Evolutionary conservation across 2,888 invertebrate species (phyloP).

Genomic region (Drosophila kanekoi): DNA sequence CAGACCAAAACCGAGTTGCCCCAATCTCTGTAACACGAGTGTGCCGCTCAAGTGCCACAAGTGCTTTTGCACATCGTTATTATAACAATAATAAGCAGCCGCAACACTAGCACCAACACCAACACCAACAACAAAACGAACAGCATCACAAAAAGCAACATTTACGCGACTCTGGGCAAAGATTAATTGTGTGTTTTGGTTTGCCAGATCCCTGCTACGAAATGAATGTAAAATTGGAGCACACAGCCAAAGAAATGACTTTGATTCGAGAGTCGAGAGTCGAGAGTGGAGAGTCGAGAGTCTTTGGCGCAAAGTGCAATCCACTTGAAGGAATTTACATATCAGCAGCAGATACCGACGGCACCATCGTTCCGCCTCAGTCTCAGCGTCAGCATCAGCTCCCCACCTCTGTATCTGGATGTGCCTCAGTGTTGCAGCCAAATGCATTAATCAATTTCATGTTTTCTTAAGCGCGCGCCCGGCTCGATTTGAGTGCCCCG

Average conservation of each 20-base stretch:
- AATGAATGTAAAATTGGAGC: conserved; percentile 68
- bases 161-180: conserved; percentile 63
- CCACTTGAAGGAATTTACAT: conserved; percentile 82
- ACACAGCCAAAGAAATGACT: conserved; percentile 54
- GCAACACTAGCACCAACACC: conserved; percentile 16
- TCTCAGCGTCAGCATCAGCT: conserved; percentile 10
- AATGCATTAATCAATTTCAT: conserved; percentile 82
- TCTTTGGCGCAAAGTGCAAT: conserved; percentile 79
- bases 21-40: conserved; percentile 51
- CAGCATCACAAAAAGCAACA: conserved; percentile 1
- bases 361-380: conserved; percentile 39
- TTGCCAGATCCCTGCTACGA: conserved; percentile 53
- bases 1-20: conserved; percentile 5
- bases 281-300: conserved; percentile 54
- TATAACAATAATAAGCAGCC: conserved; percentile 83
- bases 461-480: conserved; percentile 81
- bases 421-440: conserved; percentile 69
- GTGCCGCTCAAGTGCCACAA: conserved; percentile 77
- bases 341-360: conserved; percentile 75
- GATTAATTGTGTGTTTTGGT: conserved; percentile 81
- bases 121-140: conserved; percentile 1
- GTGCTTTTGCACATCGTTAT: conserved; percentile 85
- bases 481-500: conserved; percentile 74
- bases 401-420: conserved; percentile 48
- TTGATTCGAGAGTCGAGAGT: conserved; percentile 45